Conservation (phyloP, 2,113 vertebrate genomes). For the Pimephales promelas region DNA sequence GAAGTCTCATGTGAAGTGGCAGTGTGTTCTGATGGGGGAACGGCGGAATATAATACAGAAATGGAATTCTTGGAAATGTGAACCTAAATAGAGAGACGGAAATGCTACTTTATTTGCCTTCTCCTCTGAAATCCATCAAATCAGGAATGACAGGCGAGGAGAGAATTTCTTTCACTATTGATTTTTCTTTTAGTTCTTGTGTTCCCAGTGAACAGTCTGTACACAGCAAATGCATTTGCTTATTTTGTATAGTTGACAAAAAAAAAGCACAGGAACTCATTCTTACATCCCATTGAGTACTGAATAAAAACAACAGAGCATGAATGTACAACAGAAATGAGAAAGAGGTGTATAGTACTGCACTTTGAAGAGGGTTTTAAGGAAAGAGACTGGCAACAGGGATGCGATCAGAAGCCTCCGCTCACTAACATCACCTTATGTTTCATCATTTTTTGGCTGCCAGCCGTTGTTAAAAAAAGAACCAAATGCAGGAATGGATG, state of each 20-base stretch:
- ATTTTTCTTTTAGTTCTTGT: slow-evolving; percentile 33
- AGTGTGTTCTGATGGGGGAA: neutral
- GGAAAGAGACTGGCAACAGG: neutral
- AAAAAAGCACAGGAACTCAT: neutral
- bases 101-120: slow-evolving; percentile 4
- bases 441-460: neutral
- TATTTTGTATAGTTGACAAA: slow-evolving; percentile 19
- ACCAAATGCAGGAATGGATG: neutral
- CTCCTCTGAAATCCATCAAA: slow-evolving; percentile 39
- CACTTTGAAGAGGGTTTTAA: slow-evolving; percentile 31
- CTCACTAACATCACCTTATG: neutral
- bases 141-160: slow-evolving; percentile 34
- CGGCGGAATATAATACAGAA: neutral
- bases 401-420: neutral
- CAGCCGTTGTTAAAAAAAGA: neutral
- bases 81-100: slow-evolving; percentile 8
- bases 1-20: neutral
- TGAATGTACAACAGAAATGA: slow-evolving; percentile 16
- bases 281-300: neutral
- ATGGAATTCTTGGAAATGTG: slow-evolving; percentile 6
- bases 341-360: neutral
- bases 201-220: neutral
- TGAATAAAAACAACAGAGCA: slow-evolving; percentile 5
- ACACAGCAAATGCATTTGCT: slow-evolving; percentile 20
- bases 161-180: slow-evolving; percentile 17